These are phyloP conservation scores for Urophycis tenuis DNA, from an alignment of 2,797 vertebrate genomes.

Conservation along the genomic window DNA sequence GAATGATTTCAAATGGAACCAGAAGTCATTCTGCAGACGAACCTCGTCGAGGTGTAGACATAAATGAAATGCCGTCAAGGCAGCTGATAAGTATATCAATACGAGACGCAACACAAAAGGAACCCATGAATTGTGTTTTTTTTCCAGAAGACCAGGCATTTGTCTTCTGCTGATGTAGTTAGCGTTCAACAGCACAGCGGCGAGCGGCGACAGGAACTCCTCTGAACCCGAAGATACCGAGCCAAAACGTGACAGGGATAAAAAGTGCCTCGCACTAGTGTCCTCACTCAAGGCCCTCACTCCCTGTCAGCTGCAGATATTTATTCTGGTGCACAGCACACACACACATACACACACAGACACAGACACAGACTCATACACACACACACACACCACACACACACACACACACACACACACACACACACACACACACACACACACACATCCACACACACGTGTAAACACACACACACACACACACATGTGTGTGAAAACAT, in stretches of 20 bases:
- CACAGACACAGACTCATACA: neutral
- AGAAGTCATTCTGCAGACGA: neutral
- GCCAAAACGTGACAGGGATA: neutral
- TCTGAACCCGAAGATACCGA: neutral
- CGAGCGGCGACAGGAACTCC: neutral
- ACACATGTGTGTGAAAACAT: neutral
- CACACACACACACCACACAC: neutral
- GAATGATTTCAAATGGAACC: no score
- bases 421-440: neutral
- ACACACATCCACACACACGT: neutral
- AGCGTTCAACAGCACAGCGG: neutral
- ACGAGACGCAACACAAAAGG: neutral
- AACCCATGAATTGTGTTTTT: neutral
- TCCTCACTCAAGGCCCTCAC: neutral
- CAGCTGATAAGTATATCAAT: neutral
- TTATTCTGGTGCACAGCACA: neutral
- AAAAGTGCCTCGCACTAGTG: neutral
- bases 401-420: neutral
- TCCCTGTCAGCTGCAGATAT: neutral
- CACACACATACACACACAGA: conserved; percentile 2
- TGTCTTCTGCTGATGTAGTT: neutral
- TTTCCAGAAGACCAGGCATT: neutral
- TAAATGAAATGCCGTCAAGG: neutral
- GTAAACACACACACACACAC: neutral
- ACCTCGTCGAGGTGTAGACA: neutral